Percentiles rank a stretch among this genome's conserved stretches.
Conservation (phyloP, 2,797 vertebrate species). For the Dryobates pubescens region DNA sequence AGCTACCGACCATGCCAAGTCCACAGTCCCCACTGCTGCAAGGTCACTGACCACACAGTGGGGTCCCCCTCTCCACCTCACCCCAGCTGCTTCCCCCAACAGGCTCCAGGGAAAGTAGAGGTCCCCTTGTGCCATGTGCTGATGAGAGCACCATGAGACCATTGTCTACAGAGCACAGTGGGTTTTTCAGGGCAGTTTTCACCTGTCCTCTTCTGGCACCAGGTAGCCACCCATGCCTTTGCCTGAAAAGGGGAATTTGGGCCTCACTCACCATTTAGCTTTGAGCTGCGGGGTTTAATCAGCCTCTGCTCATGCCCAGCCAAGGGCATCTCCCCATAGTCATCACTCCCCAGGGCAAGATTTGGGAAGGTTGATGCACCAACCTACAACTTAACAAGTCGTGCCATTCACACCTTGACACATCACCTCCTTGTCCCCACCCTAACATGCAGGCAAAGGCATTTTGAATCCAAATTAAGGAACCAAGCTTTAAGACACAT, state of each 20-base stretch:
- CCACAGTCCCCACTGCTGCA: fast-evolving
- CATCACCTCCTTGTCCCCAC: neutral
- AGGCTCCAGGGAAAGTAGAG: neutral
- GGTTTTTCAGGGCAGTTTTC: neutral
- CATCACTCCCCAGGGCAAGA: neutral
- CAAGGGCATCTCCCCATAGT: fast-evolving
- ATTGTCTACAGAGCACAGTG: fast-evolving
- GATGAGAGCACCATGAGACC: too few species aligned
- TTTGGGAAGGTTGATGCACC: neutral
- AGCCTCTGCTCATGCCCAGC: fast-evolving
- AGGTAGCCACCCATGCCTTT: neutral
- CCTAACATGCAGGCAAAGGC: neutral
- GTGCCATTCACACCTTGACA: neutral
- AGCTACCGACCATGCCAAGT: fast-evolving
- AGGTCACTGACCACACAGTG: fast-evolving
- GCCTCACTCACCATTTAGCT: neutral
- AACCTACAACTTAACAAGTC: neutral
- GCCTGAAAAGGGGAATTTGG: neutral
- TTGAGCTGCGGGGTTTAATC: neutral
- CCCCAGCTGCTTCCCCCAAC: neutral
- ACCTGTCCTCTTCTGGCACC: neutral
- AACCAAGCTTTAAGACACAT: neutral
- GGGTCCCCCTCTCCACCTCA: fast-evolving
- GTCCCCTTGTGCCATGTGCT: fast-evolving
- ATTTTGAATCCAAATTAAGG: neutral